Evolutionary conservation across 2,113 vertebrate genomes (phyloP), one percentile per base, ranked within the genome.

Genomic region (Oxygymnocypris stewartii): DNA sequence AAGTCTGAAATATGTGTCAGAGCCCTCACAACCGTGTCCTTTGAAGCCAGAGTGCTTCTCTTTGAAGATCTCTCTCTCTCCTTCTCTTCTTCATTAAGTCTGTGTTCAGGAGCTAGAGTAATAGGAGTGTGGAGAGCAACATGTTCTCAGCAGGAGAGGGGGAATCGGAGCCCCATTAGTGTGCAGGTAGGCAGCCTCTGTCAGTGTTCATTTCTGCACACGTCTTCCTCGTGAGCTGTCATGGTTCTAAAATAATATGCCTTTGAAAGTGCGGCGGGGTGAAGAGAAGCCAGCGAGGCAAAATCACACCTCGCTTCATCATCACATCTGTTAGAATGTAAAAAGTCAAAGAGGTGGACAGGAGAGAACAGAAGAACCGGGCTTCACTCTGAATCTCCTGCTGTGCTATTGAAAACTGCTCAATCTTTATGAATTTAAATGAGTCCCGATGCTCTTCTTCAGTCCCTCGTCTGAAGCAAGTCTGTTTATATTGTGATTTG

Each of bases 41-140:
- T 86, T 86, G 63, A 86, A 71, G 63, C 85, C 49, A 13, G 75
- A 18, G 44, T 49, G 28, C 44, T 54, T 83, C 81, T 83, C 81
- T 83, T 83, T 83, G 81, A 83, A 71, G 65, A 71, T 71, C 4
- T 79, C 23, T 79, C 25, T 31, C 82, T 31, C 18, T 23, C n/a
- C 57, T 9, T n/a, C 57, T 37, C 76, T 54, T 31, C 40, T 16
- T 61, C 78, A 82, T 86, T 63, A 75, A 73, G 6, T 25, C 47
- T n/a, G n/a, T 47, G 71, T 63, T 86, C 85, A 73, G 31, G 20
- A 74, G 14, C 13, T n/a, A 71, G 67, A 42, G 59, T 75, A 86
- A 86, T 86, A 61, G 57, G 78, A 47, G 79, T 42, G 51, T 73
- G n/a, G 37, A 47, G 42, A 23, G 49, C 7, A 40, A 81, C 78